Evolutionary conservation across 2,113 vertebrate genomes (phyloP).

Genomic region (Nycticryphes semicollaris): DNA sequence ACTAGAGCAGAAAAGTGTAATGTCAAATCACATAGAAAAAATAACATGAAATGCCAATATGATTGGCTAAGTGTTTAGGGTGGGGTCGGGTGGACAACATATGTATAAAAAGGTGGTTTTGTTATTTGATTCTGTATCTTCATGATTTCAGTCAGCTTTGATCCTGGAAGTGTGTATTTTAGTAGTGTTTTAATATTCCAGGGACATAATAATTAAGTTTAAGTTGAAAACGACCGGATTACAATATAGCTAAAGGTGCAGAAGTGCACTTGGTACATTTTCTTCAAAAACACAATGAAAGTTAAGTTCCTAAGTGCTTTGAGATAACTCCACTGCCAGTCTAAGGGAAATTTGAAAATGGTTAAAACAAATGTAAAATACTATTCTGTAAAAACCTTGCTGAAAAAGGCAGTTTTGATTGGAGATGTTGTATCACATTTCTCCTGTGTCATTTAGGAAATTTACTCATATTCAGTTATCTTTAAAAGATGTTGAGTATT

Average conservation of each 20-base stretch:
- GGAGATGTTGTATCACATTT: neutral
- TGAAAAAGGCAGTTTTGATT: neutral
- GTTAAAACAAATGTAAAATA: neutral
- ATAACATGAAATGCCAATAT: neutral
- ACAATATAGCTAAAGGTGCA: neutral
- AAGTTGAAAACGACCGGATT: neutral
- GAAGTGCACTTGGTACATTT: neutral
- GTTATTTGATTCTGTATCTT: neutral
- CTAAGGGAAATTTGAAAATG: neutral
- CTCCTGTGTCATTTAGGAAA: neutral
- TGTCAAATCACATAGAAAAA: neutral
- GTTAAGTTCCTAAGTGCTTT: neutral
- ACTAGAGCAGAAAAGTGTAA: neutral
- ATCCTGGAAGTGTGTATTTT: neutral
- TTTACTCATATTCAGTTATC: neutral
- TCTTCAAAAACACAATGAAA: neutral
- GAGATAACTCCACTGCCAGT: neutral
- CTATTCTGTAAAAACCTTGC: neutral
- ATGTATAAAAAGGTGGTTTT: neutral
- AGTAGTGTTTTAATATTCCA: neutral
- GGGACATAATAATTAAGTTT: neutral
- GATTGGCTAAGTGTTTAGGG: neutral
- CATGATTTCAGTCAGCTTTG: neutral
- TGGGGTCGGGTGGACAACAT: rapidly evolving
- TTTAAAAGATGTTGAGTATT: neutral